phyloP scores from a whole-genome alignment of 2,888 invertebrate genomes.

The Dicyrtomina minuta region DNA sequence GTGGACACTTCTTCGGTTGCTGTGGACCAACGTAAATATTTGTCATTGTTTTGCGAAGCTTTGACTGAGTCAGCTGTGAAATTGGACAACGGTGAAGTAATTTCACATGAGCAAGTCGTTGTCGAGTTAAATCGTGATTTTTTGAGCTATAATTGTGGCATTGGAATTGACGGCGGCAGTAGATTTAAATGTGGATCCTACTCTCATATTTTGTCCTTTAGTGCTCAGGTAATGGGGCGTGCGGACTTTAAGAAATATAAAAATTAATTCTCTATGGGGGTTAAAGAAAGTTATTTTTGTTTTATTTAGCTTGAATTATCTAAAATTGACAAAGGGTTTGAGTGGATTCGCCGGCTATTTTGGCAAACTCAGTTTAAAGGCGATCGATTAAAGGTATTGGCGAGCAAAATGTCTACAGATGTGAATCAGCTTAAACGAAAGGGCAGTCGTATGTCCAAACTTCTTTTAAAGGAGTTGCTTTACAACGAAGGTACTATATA shows the following conservation, averaged over 20 bases:
- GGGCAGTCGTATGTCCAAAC: conserved; percentile 69
- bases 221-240: conserved; percentile 64
- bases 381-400: conserved; percentile 74
- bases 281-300: too few relatives aligned
- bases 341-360: conserved; percentile 75
- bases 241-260: background rate
- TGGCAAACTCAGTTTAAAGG: conserved; percentile 70
- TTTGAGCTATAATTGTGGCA: conserved; percentile 63
- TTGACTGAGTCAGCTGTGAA: conserved; percentile 74
- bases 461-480: conserved; percentile 64
- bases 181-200: conserved; percentile 73
- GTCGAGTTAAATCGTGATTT: conserved; percentile 75
- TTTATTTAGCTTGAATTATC: conserved; percentile 60
- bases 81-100: conserved; percentile 58
- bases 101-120: conserved; percentile 72
- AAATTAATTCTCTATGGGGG: too few relatives aligned
- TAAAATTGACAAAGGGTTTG: conserved; percentile 64
- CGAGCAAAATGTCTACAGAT: conserved; percentile 75
- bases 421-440: conserved; percentile 69
- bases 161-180: conserved; percentile 65
- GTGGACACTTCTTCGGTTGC: conserved; percentile 69
- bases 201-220: conserved; percentile 67
- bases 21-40: conserved; percentile 66
- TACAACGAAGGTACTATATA: conserved; percentile 62
- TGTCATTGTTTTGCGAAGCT: conserved; percentile 73